Evolutionary conservation across 2,888 invertebrate genomes (phyloP), one percentile per base, ranked within the genome.

Genomic region (Rotaria socialis): DNA sequence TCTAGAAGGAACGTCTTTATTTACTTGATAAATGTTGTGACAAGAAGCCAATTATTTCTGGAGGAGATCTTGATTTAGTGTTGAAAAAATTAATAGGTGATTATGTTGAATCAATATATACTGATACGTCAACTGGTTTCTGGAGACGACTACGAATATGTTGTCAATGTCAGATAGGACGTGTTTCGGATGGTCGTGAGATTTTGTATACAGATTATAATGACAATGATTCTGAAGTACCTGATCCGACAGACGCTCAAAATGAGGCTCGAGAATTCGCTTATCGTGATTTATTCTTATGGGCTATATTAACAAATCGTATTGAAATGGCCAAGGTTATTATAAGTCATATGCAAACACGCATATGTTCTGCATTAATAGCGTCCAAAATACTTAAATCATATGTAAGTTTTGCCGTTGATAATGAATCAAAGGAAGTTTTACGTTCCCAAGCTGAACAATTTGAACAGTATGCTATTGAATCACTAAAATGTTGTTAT

Each of bases 271-370:
- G 8, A 80, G 47, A 80, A 80, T 19, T 47, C 8, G 47, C 22
- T 24, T 47, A 22, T 43, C 88, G 89, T 43, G 90, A 91, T 75
- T 89, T 91, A 55, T 90, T 91, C 87, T 85, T 90, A 7, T 91
- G 91, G 90, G 89, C 91, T 0, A 87, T 91, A 11, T 88, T 91
- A 27, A 88, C 91, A 85, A 90, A 91, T 88, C 88, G 90, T 50
- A 87, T 88, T 24, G 89, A 89, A n/a, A 88, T 91, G 85, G 90
- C 90, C 8, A 88, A 88, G 56, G 88, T 91, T 85, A 90, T 91
- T 88, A 91, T 80, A 80, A 10, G 43, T 11, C 47, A 47, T 80
- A 80, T 80, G 75, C 19, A 41, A 16, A 74, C 87, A 43, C 87
- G 87, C 16, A 84, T 87, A 24, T 85, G 87, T 87, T 55, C 52